Base-by-base conservation (phyloP, 2,113 vertebrate genomes). In the Percopsis transmontana region DNA sequence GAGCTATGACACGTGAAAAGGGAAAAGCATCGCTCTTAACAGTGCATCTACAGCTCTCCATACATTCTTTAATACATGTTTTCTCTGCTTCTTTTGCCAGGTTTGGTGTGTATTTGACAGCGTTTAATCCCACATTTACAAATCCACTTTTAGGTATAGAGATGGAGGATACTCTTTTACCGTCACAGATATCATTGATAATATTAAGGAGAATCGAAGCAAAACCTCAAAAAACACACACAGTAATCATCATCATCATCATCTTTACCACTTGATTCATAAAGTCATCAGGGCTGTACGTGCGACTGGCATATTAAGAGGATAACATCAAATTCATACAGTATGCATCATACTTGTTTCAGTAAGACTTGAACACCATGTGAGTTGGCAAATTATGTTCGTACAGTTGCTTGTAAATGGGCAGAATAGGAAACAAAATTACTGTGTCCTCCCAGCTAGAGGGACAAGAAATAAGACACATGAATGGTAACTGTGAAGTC, bases 1-100 rank as follows among this genome's bases (percentile, higher is more conserved):
- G 87, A 90, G 86, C 88, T 86, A 88, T 91, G 87, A 92, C 90
- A 90, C 84, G 89, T 91, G 88, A 89, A 91, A 89, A 89, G 84
- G 79, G 79, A 87, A 87, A 77, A 82, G 79, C 85, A 16, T 68
- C 82, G 84, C 86, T 88, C 77, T 89, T 76, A 80, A 80, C 79
- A 55, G 68, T 51, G 66, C 79, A 86, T 89, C 79, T 57, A 79
- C 84, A 81, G 66, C 71, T 47, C 62, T 79, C 77, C 65, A 65
- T 82, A 77, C 75, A 73, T 81, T 85, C 65, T 83, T 1, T 57
- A n/a, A 69, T 48, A 66, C 48, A 45, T 61, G 20, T 24, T 42
- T 59, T 38, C 23, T 47, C 67, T 74, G 47, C 74, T 38, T 55
- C 21, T 15, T 20, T 52, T 19, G n/a, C 20, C 5, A 19, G n/a